Evolutionary conservation across 1,140 invertebrate species (phyloP).

Genomic region (Rhopalosiphum padi): DNA sequence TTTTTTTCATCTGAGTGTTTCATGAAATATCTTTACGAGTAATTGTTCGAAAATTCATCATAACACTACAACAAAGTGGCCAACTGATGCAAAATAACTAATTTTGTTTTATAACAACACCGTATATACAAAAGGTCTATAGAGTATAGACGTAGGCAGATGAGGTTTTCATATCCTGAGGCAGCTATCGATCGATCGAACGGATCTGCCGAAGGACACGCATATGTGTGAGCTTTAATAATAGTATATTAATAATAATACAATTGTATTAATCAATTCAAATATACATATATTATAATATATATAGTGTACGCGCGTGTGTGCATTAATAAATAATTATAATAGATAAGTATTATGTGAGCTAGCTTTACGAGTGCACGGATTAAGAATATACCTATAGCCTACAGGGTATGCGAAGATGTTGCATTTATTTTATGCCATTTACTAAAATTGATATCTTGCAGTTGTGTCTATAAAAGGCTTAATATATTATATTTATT

Average conservation of each 20-base stretch:
- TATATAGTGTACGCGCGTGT: not conserved
- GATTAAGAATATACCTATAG: not conserved
- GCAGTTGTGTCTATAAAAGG: not conserved
- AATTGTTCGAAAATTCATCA: slow-evolving; percentile 46
- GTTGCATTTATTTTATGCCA: not conserved
- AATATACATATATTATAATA: not conserved
- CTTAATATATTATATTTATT: not conserved
- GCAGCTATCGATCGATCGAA: slow-evolving; percentile 24
- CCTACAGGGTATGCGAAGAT: not conserved
- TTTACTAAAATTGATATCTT: not conserved
- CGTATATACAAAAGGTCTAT: slow-evolving; percentile 38
- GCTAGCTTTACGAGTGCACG: not conserved
- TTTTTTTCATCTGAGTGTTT: slow-evolving; percentile 14
- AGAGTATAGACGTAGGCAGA: slow-evolving; percentile 41
- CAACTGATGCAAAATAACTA: slow-evolving; percentile 39
- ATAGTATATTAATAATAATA: slow-evolving; percentile 39
- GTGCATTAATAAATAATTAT: slow-evolving; percentile 33
- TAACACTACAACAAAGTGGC: slow-evolving; percentile 25
- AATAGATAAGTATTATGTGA: slow-evolving; percentile 6
- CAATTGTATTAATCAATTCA: slow-evolving; percentile 49
- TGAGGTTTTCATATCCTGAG: slow-evolving; percentile 47
- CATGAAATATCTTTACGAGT: slow-evolving; percentile 32
- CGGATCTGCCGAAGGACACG: slow-evolving; percentile 33
- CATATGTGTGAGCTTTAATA: slow-evolving; percentile 2
- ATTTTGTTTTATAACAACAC: slow-evolving; percentile 44